A percentile compares a stretch with the other conserved stretches of the same genome.
Conservation (phyloP, 2,888 invertebrate genomes). For the Lottia gigantea region DNA sequence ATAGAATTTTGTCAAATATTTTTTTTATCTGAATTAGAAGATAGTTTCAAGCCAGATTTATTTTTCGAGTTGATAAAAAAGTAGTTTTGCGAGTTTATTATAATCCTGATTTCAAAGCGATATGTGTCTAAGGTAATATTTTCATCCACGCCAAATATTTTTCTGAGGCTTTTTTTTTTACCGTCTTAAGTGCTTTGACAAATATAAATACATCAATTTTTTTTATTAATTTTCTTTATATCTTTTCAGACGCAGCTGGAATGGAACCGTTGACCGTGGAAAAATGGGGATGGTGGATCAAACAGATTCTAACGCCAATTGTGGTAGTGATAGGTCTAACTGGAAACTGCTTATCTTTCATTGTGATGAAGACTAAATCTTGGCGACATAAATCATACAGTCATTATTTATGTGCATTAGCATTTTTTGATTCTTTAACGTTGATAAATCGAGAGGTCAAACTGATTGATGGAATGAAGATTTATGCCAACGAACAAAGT, state of each 20-base stretch:
- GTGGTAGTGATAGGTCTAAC: slow-evolving; percentile 51
- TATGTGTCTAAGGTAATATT: too few species aligned
- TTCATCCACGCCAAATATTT: too few species aligned
- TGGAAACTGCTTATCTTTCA: slow-evolving; percentile 52
- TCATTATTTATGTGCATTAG: slow-evolving; percentile 52
- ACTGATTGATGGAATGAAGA: background rate
- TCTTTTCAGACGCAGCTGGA: background rate
- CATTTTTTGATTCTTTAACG: background rate
- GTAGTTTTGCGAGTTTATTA: too few species aligned
- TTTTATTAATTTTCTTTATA: too few species aligned
- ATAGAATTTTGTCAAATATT: too few species aligned
- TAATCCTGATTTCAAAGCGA: too few species aligned
- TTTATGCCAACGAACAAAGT: background rate
- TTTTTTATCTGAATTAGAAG: too few species aligned
- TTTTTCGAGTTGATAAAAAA: too few species aligned
- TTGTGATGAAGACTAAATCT: slow-evolving; percentile 54
- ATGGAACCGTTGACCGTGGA: background rate
- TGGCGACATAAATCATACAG: slow-evolving; percentile 58
- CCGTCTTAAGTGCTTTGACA: too few species aligned
- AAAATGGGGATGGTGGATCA: slow-evolving; percentile 56
- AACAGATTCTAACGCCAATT: slow-evolving; percentile 51
- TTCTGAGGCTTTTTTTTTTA: too few species aligned
- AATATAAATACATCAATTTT: too few species aligned
- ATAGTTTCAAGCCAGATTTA: too few species aligned
- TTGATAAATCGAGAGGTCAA: background rate